Conservation (phyloP, 2,113 vertebrate species). For the Lepus americanus region DNA sequence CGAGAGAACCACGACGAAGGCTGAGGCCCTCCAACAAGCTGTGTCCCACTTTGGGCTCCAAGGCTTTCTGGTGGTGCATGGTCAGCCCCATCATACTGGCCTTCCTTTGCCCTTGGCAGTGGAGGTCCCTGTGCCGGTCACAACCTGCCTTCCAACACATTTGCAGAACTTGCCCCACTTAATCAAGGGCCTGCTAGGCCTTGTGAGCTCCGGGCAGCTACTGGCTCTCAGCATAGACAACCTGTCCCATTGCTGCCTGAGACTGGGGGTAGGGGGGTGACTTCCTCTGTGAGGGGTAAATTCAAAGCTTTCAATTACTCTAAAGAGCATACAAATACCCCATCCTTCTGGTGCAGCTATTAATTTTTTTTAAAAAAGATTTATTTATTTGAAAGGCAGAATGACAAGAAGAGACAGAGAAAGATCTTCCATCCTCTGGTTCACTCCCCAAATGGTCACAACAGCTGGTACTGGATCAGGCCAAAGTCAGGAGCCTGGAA, state of each 20-base stretch:
- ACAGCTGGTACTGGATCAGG: too few species aligned
- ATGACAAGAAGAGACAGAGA: too few species aligned
- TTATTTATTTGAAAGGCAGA: too few species aligned
- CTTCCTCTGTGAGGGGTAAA: background rate
- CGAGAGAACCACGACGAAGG: rapidly evolving
- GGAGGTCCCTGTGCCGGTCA: background rate
- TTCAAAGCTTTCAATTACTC: background rate
- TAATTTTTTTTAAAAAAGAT: too few species aligned
- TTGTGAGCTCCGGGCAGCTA: background rate
- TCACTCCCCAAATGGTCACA: too few species aligned
- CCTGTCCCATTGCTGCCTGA: background rate
- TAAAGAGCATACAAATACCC: background rate
- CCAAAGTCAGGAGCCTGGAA: too few species aligned
- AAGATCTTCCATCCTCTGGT: too few species aligned
- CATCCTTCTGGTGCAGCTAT: background rate
- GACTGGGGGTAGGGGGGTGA: background rate
- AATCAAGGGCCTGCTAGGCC: rapidly evolving
- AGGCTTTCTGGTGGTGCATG: rapidly evolving
- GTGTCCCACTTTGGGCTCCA: background rate
- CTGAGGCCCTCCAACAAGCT: background rate
- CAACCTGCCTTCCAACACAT: background rate
- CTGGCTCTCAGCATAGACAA: background rate
- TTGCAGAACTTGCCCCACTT: background rate
- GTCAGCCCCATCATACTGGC: background rate
- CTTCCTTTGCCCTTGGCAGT: background rate